phyloP scores from a whole-genome alignment of 2,797 vertebrate genomes.

The Anableps anableps region DNA sequence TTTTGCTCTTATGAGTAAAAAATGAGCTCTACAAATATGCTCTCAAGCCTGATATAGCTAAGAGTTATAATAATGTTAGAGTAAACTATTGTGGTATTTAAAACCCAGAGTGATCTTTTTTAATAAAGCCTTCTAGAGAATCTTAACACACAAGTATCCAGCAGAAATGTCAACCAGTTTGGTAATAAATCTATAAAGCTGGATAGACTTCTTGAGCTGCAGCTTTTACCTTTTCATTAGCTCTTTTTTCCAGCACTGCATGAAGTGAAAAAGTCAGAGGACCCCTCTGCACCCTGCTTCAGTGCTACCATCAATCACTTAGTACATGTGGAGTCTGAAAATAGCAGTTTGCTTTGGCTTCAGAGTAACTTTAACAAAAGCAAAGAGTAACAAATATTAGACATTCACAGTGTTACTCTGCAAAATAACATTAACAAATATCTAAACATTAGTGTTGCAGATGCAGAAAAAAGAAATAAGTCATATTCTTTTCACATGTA shows the following conservation, averaged over 20 bases:
- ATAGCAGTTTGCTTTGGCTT: constrained; percentile 3
- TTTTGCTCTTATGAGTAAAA: background rate
- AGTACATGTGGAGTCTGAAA: constrained; percentile 7
- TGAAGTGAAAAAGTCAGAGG: constrained; percentile 8
- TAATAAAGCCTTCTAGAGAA: constrained; percentile 6
- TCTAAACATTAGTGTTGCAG: background rate
- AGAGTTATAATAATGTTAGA: background rate
- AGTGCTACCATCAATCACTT: background rate
- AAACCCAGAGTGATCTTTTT: constrained; percentile 19
- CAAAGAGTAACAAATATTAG: background rate
- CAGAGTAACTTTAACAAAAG: constrained; percentile 6
- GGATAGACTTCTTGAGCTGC: constrained; percentile 1
- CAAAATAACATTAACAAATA: background rate
- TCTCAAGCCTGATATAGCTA: background rate
- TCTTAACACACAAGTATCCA: constrained; percentile 3
- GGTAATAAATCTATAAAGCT: constrained; percentile 6
- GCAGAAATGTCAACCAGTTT: background rate
- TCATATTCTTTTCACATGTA: background rate
- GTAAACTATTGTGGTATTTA: background rate
- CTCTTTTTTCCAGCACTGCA: constrained; percentile 1
- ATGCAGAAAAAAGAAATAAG: background rate
- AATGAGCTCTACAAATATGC: background rate
- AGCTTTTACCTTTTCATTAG: background rate
- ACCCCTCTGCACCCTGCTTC: background rate
- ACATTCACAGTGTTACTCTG: background rate